These are phyloP conservation scores for Jaculus jaculus DNA, from an alignment of 2,113 vertebrate genomes.

Conservation along the genomic window DNA sequence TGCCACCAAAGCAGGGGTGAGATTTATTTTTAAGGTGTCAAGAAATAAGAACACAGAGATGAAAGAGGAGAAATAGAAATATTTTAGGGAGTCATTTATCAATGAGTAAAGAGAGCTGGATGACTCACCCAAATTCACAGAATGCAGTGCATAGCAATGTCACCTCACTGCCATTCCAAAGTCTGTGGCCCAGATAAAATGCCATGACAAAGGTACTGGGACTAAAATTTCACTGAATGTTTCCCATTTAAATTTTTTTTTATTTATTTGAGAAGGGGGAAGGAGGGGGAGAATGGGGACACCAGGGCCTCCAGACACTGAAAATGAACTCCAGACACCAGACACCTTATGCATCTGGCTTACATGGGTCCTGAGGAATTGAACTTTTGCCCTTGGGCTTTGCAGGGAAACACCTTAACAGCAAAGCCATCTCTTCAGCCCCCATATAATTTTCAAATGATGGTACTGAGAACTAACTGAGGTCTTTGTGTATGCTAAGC, in stretches of 20 bases:
- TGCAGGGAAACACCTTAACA: too few relatives aligned
- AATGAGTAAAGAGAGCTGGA: accelerated
- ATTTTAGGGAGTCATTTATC: too few relatives aligned
- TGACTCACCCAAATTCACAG: too few relatives aligned
- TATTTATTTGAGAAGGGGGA: too few relatives aligned
- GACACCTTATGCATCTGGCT: too few relatives aligned
- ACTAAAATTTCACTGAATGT: not conserved
- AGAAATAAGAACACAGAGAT: accelerated
- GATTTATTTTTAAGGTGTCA: not conserved
- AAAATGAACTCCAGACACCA: too few relatives aligned
- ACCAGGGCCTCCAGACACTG: too few relatives aligned
- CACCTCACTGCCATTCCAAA: not conserved
- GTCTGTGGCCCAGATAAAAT: not conserved
- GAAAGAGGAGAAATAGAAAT: not conserved
- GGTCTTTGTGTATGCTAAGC: not conserved
- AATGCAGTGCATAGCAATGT: accelerated
- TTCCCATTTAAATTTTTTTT: not conserved
- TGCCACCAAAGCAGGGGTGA: not conserved
- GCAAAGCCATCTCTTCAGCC: too few relatives aligned
- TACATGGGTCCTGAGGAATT: too few relatives aligned
- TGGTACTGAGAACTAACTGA: not conserved
- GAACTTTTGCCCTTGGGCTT: too few relatives aligned
- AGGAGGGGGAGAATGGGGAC: too few relatives aligned
- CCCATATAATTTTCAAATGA: too few relatives aligned
- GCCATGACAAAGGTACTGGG: not conserved